These are phyloP conservation scores for Listrodromus nycthemerus DNA, from an alignment of 2,888 invertebrate species.

Conservation along the genomic window DNA sequence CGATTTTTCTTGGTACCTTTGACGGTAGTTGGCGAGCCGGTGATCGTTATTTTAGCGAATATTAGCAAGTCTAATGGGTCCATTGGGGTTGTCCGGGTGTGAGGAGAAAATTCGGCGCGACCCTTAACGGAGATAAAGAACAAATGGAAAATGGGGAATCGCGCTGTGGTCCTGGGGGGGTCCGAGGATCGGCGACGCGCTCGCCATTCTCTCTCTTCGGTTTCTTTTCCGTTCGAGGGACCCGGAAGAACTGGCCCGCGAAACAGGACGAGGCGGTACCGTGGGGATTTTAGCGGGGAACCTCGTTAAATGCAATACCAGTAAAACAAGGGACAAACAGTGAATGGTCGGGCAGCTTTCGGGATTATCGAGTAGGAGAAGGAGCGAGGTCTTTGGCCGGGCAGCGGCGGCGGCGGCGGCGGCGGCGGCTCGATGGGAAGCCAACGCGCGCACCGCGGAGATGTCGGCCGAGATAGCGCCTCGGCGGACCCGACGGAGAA, in stretches of 20 bases:
- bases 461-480: conserved; percentile 76
- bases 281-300: conserved; percentile 68
- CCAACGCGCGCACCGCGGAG: conserved; percentile 66
- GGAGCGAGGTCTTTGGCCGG: conserved; percentile 30
- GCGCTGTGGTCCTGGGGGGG: conserved; percentile 28
- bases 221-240: conserved; percentile 18
- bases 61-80: conserved; percentile 61
- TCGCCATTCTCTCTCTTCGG: conserved; percentile 17
- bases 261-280: conserved; percentile 33
- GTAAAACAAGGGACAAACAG: conserved; percentile 82
- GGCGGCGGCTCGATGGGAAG: conserved; percentile 21
- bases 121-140: conserved; percentile 48
- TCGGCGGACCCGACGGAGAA: conserved; percentile 74
- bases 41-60: conserved; percentile 10
- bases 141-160: conserved; percentile 38
- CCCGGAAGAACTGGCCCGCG: conserved; percentile 17
- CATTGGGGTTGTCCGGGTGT: conserved; percentile 16
- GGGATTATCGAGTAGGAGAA: conserved; percentile 62
- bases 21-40: conserved; percentile 14
- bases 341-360: conserved; percentile 69
- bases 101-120: conserved; percentile 44
- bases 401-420: conserved; percentile 40
- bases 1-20: background rate
- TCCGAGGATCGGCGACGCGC: conserved; percentile 26
- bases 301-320: conserved; percentile 82